Evolutionary conservation across 2,113 vertebrate species (phyloP), one percentile per base, ranked within the genome.

Genomic region (Nannospalax galili): DNA sequence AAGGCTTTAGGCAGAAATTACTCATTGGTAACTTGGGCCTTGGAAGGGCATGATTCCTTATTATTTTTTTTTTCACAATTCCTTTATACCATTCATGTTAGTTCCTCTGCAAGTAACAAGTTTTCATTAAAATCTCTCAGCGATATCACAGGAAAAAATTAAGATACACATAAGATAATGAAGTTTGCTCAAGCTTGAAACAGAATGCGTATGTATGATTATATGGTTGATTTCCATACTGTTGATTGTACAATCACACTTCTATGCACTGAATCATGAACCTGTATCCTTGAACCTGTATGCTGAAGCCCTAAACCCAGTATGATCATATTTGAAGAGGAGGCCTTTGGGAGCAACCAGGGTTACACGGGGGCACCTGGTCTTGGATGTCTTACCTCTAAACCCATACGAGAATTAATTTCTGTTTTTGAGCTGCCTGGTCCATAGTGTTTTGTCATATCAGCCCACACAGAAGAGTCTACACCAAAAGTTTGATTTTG

Each of bases 1-100:
- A 88, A 96, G 78, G 45, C 48, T 95, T 94, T 79, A 64, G 84
- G 35, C 60, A 96, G 69, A 92, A 88, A 79, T 88, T 95, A 95
- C 56, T 94, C 81, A 95, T 90, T 95, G 92, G 52, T 22, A 73
- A 56, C 60, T 84, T 70, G 80, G 45, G 84, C 26, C 37, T 58
- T 60, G 87, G 82, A 87, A 80, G 80, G 26, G 37, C 40, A 86
- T 26, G 22, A 52, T 84, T 93, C 35, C 45, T 92, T 73, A 19
- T 30, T 75, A 19, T 30, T 75, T 92, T 79, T 77, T 92, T 86
- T 78, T 88, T 95, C 40, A 77, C 37, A 79, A 7, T 92, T 90
- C 72, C 37, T 75, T 58, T 73, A 65, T 60, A 42, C 64, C 26
- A 64, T 64, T 97, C 17, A 84, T 70, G 81, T 89, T 87, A 90